Evolutionary conservation across 2,888 invertebrate genomes (phyloP), one percentile per base, ranked within the genome.

Genomic region (Lissocephala sabroskyi): DNA sequence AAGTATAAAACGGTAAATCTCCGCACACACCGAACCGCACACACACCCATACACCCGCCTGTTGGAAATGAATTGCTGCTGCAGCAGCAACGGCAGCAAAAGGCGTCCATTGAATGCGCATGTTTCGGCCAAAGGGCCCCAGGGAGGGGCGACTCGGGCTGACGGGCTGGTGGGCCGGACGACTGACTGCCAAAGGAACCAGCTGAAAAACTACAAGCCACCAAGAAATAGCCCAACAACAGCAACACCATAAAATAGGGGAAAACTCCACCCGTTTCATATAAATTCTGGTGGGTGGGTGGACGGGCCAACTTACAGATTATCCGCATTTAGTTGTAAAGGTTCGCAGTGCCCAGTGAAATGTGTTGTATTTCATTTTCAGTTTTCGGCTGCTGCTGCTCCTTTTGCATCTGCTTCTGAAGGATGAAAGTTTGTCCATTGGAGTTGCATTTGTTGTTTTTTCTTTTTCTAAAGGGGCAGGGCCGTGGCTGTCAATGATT

Each of bases 1-100:
- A 82, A 82, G 84, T 78, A 81, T 81, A 83, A 83, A 82, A 83
- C 82, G 82, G 84, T 82, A 82, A 82, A 83, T 82, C 82, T 83
- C 80, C 76, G 79, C 79, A 79, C 79, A 76, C 67, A 62, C 61
- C 49, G 48, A 56, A 53, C 40, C 65, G 49, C 56, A 49, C 51
- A 56, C 46, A 42, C 44, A 47, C 41, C 41, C 18, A 42, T 26
- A 18, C 48, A 54, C 53, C 48, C 53, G 54, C 54, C 68, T 59
- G 65, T 52, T 67, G 51, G 60, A 73, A 70, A 76, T 76, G 68
- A 70, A 76, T 73, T 73, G 77, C 68, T 76, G 68, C 52, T 53
- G 60, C 44, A 61, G 48, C 41, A 26, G 37, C 9, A 37, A 14
- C 18, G 19, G 37, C 19, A 18, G 5, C 26, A 42, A 16, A 28